These are phyloP conservation scores for Ptiloglossa arizonensis DNA, from an alignment of 1,140 invertebrate species.

Conservation along the genomic window DNA sequence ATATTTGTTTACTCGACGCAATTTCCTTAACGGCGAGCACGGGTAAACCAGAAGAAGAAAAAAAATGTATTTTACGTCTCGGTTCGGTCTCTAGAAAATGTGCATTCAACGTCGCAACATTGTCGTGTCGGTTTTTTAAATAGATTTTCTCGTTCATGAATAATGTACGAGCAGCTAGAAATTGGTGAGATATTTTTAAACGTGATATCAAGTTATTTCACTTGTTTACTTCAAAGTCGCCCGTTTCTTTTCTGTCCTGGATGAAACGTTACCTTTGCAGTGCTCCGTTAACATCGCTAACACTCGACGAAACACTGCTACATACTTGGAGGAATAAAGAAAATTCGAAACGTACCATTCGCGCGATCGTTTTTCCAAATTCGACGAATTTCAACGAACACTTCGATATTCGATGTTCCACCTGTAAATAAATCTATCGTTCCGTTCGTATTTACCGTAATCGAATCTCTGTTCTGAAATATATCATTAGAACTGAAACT, in stretches of 20 bases:
- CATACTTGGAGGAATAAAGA: not conserved
- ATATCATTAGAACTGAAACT: no score
- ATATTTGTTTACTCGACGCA: constrained; percentile 41
- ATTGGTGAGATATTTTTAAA: constrained; percentile 24
- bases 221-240: not conserved
- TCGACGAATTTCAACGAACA: no score
- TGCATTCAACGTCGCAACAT: not conserved
- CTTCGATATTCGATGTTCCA: no score
- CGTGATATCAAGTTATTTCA: constrained; percentile 20
- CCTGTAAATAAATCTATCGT: no score
- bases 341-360: no score
- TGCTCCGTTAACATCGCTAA: not conserved
- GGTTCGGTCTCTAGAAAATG: not conserved
- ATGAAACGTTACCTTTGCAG: not conserved
- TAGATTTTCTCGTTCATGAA: not conserved
- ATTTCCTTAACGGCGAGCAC: constrained; percentile 2
- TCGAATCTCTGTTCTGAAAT: no score
- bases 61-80: no score
- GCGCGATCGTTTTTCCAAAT: no score
- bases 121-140: not conserved
- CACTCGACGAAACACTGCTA: not conserved
- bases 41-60: no score
- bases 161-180: constrained; percentile 12
- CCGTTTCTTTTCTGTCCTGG: not conserved
- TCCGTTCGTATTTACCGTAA: no score